Evolutionary conservation across 2,888 invertebrate species (phyloP).

Genomic region (Romanomermis culicivorax): DNA sequence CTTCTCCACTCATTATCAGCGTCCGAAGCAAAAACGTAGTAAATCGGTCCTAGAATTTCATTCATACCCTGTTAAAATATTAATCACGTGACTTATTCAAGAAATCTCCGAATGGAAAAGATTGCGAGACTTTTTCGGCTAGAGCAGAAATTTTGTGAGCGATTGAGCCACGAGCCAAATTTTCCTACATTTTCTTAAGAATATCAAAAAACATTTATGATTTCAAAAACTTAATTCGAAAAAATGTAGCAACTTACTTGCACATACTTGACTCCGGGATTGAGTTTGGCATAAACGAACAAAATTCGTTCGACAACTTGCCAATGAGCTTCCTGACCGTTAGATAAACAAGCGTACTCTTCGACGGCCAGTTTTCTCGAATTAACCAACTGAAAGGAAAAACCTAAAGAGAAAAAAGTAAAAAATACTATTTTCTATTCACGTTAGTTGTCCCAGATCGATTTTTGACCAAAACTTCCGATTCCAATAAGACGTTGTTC

Average conservation of each 20-base stretch:
- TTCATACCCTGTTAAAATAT: conserved; percentile 96
- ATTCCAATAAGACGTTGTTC: conserved; percentile 58
- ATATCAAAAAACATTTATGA: too few species aligned
- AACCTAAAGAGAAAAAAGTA: not conserved
- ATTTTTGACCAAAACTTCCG: conserved; percentile 42
- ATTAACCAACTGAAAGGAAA: conserved; percentile 27
- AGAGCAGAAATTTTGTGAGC: too few species aligned
- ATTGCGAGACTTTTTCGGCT: too few species aligned
- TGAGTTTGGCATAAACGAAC: conserved; percentile 88
- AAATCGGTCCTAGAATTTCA: conserved; percentile 93
- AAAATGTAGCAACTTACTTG: too few species aligned
- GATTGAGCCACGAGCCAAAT: too few species aligned
- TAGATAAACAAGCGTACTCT: conserved; percentile 53
- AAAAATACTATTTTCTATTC: conserved; percentile 4
- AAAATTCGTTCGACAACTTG: conserved; percentile 72
- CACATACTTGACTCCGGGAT: conserved; percentile 73
- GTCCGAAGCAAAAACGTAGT: conserved; percentile 85
- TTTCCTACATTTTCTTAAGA: too few species aligned
- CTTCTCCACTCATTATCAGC: conserved; percentile 54
- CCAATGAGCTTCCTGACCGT: conserved; percentile 90
- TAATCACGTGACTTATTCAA: too few species aligned
- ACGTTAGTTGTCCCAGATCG: conserved; percentile 12
- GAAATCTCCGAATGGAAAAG: too few species aligned
- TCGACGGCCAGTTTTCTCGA: conserved; percentile 7
- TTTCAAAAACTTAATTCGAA: too few species aligned